phyloP scores from a whole-genome alignment of 2,888 invertebrate species.

The Drosophila ustulata region DNA sequence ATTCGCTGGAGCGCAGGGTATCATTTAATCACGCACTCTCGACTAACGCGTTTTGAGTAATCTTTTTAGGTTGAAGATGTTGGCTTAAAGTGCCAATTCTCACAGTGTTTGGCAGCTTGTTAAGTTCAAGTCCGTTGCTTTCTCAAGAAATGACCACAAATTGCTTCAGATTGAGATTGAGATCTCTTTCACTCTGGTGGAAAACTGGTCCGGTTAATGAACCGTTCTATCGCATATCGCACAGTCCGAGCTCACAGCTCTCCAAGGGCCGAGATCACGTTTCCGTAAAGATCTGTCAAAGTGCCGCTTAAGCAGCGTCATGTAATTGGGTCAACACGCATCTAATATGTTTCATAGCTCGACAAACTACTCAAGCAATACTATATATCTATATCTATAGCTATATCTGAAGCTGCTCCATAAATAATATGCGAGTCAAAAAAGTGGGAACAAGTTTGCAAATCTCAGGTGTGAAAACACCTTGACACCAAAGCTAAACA shows the following conservation, averaged over 20 bases:
- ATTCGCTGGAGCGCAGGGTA: constrained; percentile 3
- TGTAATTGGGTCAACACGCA: constrained; percentile 56
- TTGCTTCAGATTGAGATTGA: constrained; percentile 71
- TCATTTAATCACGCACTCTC: neutral
- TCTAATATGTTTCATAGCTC: constrained; percentile 22
- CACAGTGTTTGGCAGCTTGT: constrained; percentile 50
- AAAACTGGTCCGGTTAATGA: constrained; percentile 78
- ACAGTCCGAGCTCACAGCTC: neutral
- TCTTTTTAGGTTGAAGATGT: constrained; percentile 35
- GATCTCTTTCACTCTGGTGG: constrained; percentile 56
- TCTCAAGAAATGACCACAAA: constrained; percentile 72
- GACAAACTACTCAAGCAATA: constrained; percentile 4
- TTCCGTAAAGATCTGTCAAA: constrained; percentile 43
- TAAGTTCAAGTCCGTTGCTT: constrained; percentile 66
- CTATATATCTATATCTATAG: neutral
- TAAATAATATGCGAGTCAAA: constrained; percentile 45
- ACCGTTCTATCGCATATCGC: constrained; percentile 36
- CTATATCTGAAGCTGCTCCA: constrained; percentile 12
- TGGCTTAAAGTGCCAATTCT: constrained; percentile 72
- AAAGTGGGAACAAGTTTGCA: constrained; percentile 56
- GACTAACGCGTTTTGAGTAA: constrained; percentile 19
- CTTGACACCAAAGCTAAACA: constrained; percentile 77
- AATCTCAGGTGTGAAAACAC: constrained; percentile 81
- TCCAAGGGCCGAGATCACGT: constrained; percentile 64
- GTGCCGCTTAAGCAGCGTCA: constrained; percentile 28